Evolutionary conservation across 2,797 vertebrate species (phyloP).

Genomic region (Melanotaenia boesemani): DNA sequence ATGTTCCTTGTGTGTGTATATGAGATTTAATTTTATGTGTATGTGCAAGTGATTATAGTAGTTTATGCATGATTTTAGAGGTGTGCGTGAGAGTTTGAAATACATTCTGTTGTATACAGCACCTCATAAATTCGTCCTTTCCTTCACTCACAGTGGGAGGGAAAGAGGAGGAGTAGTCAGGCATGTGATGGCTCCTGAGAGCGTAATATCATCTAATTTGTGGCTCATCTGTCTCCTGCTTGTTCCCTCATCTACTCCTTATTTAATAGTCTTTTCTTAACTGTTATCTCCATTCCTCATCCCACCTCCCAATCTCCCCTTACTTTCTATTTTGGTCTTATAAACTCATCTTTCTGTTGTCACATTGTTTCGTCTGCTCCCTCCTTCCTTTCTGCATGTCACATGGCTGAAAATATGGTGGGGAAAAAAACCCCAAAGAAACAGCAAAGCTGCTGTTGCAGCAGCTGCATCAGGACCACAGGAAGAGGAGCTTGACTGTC

Average conservation of each 20-base stretch:
- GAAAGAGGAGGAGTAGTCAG: background rate
- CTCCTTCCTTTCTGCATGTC: conserved; percentile 33
- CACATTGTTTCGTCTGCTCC: conserved; percentile 13
- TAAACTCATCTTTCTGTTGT: conserved; percentile 48
- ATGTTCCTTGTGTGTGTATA: too few species aligned
- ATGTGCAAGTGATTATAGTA: background rate
- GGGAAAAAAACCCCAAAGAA: conserved; percentile 9
- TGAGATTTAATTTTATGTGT: background rate
- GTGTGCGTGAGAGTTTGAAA: background rate
- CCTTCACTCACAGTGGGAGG: conserved; percentile 6
- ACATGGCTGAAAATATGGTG: conserved; percentile 71
- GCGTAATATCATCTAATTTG: conserved; percentile 26
- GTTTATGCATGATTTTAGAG: background rate
- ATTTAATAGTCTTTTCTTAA: conserved; percentile 29
- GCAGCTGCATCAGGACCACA: background rate
- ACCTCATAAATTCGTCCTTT: background rate
- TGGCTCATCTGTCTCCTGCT: conserved; percentile 22
- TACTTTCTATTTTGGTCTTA: conserved; percentile 63
- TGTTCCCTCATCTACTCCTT: background rate
- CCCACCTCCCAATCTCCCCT: conserved; percentile 26
- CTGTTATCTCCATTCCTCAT: conserved; percentile 35
- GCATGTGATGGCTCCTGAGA: conserved; percentile 18
- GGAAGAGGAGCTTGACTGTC: conserved; percentile 6
- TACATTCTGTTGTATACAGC: background rate
- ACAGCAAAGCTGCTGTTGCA: background rate